A percentile compares a stretch with the other conserved stretches of the same genome.
Conservation (phyloP, 2,888 invertebrate genomes). For the Tipula confusa region DNA sequence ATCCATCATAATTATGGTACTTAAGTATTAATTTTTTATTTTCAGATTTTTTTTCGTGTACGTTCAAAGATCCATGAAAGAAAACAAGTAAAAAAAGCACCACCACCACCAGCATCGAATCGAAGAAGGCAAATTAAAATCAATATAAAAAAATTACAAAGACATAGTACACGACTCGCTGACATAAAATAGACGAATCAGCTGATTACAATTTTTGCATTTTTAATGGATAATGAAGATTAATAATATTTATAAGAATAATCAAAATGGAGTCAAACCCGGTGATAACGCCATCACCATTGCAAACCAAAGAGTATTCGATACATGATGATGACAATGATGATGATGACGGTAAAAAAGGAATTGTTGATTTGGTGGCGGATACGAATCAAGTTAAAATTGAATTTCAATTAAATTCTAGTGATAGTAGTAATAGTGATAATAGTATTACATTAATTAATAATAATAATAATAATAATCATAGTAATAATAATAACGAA, state of each 20-base stretch:
- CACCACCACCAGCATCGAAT: not conserved
- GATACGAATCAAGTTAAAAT: not conserved
- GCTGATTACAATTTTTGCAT: not conserved
- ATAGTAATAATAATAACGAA: not conserved
- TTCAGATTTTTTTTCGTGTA: not conserved
- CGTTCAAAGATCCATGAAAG: not conserved
- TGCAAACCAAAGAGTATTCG: not conserved
- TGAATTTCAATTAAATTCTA: constrained; percentile 25
- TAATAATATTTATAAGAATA: not conserved
- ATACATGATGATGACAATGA: not conserved
- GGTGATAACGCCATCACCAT: not conserved
- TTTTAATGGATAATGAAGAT: not conserved
- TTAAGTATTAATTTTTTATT: not conserved
- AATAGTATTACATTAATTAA: not conserved
- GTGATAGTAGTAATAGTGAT: constrained; percentile 20
- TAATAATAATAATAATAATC: not conserved
- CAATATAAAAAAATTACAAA: not conserved
- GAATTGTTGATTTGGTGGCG: too few relatives aligned
- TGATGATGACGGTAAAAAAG: not conserved
- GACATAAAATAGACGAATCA: not conserved
- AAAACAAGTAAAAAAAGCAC: not conserved
- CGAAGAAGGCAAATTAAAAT: not conserved
- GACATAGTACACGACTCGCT: not conserved
- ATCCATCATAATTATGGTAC: not conserved
- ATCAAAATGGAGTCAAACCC: not conserved